phyloP scores from a whole-genome alignment of 2,888 invertebrate genomes.

The Loripinus fragilis region DNA sequence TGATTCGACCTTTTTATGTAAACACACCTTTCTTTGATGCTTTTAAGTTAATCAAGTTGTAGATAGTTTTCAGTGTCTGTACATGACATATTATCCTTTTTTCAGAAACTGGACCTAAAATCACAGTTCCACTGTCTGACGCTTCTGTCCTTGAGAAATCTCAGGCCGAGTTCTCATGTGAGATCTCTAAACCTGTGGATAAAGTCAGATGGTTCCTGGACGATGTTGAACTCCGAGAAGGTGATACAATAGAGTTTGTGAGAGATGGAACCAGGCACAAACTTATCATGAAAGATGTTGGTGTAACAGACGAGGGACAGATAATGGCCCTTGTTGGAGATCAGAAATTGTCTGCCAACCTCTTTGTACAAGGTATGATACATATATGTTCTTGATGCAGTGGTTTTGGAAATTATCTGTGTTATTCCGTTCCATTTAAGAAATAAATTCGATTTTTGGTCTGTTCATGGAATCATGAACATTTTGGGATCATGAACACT shows the following conservation, averaged over 20 bases:
- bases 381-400: no score
- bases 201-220: slow-evolving; percentile 85
- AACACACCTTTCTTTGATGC: no score
- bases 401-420: no score
- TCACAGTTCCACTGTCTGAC: slow-evolving; percentile 74
- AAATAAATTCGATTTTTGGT: no score
- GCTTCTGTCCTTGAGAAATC: slow-evolving; percentile 77
- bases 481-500: no score
- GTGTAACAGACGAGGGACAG: slow-evolving; percentile 77
- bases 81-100: no score
- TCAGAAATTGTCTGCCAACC: slow-evolving; percentile 78
- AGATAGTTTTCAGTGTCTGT: no score
- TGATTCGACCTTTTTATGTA: no score
- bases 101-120: slow-evolving; percentile 56
- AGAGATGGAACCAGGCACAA: slow-evolving; percentile 77
- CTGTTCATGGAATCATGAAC: no score
- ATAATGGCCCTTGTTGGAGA: slow-evolving; percentile 76
- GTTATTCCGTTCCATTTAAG: no score
- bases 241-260: slow-evolving; percentile 69
- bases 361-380: slow-evolving; percentile 77
- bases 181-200: slow-evolving; percentile 96
- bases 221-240: slow-evolving; percentile 85
- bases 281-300: slow-evolving; percentile 74
- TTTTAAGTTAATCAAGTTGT: no score
- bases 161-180: slow-evolving; percentile 90